Conservation (phyloP, 2,113 vertebrate species). For the Taurulus bubalis region DNA sequence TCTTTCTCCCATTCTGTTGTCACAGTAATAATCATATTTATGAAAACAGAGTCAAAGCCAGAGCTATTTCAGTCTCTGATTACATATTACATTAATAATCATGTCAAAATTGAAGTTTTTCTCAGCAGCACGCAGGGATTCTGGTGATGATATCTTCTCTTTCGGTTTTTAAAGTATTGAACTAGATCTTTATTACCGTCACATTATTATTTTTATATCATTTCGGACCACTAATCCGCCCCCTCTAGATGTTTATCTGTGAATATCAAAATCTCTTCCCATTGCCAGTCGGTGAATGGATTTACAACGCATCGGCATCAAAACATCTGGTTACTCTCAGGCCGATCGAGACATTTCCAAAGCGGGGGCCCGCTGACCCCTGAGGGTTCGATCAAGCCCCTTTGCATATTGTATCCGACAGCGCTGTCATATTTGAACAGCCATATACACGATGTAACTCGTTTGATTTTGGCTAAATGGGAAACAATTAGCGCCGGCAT, state of each 20-base stretch:
- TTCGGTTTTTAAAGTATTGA: slow-evolving; percentile 11
- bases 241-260: slow-evolving; percentile 3
- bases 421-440: slow-evolving; percentile 49
- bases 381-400: slow-evolving; percentile 44
- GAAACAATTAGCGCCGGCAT: slow-evolving; percentile 68
- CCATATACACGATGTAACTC: slow-evolving; percentile 25
- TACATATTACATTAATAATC: slow-evolving; percentile 58
- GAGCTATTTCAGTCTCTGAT: slow-evolving; percentile 65
- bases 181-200: background rate
- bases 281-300: slow-evolving; percentile 31
- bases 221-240: slow-evolving; percentile 16
- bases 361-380: slow-evolving; percentile 29
- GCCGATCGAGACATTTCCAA: background rate
- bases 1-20: slow-evolving; percentile 40
- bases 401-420: slow-evolving; percentile 67
- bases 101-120: slow-evolving; percentile 37
- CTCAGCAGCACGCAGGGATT: background rate
- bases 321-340: slow-evolving; percentile 52
- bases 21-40: slow-evolving; percentile 67
- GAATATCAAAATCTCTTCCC: slow-evolving; percentile 5
- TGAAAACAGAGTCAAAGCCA: slow-evolving; percentile 49
- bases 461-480: slow-evolving; percentile 73
- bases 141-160: slow-evolving; percentile 20
- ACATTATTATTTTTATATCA: background rate
- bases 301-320: slow-evolving; percentile 42